phyloP scores from a whole-genome alignment of 2,797 vertebrate species.

The Heterohyrax brucei region DNA sequence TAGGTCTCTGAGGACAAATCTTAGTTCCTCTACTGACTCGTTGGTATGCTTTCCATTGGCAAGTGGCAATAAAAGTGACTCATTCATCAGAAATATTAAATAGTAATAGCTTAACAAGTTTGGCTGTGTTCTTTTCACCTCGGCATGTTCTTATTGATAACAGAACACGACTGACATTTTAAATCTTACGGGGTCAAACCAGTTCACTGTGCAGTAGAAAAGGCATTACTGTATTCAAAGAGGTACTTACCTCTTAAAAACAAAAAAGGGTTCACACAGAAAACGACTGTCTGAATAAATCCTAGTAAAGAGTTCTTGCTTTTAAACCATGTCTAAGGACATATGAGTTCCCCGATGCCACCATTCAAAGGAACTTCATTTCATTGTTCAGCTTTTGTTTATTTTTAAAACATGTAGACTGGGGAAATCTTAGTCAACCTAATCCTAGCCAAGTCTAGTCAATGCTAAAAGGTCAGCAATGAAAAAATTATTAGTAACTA shows the following conservation, averaged over 20 bases:
- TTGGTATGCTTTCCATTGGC: constrained; percentile 24
- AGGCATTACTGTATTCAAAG: background rate
- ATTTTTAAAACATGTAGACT: background rate
- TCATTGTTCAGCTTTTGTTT: background rate
- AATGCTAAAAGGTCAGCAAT: background rate
- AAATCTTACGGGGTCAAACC: background rate
- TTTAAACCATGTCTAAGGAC: background rate
- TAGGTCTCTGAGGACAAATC: background rate
- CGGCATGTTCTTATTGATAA: background rate
- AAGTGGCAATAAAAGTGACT: constrained; percentile 59
- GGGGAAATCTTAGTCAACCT: background rate
- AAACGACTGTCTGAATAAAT: background rate
- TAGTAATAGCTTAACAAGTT: background rate
- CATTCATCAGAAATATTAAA: background rate
- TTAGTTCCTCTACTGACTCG: background rate
- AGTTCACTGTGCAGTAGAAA: background rate
- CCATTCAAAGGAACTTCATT: background rate
- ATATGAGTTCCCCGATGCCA: background rate
- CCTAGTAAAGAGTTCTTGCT: background rate
- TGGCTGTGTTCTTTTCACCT: background rate
- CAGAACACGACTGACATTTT: background rate
- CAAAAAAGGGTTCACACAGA: background rate
- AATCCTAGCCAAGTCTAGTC: background rate
- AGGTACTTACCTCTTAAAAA: background rate
- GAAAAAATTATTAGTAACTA: constrained; percentile 8